phyloP scores from a whole-genome alignment of 2,888 invertebrate genomes.

The Drosophila meridionalis region DNA sequence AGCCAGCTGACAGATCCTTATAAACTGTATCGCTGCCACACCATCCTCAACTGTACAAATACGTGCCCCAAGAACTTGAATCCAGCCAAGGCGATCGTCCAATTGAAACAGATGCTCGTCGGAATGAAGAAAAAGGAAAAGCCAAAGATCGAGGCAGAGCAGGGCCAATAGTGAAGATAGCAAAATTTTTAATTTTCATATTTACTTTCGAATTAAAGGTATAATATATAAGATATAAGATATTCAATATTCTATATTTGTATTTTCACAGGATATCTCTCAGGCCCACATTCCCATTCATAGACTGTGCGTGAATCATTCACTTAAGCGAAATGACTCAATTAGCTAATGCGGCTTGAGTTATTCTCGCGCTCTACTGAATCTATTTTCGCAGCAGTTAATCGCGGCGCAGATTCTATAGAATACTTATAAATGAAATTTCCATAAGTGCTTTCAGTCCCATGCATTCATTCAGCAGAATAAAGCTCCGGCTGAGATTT shows the following conservation, averaged over 20 bases:
- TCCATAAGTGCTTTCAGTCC: conserved; percentile 19
- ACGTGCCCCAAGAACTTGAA: conserved; percentile 98
- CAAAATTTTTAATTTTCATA: background rate
- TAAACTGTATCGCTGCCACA: conserved; percentile 97
- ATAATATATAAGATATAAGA: background rate
- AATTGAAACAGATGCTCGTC: conserved; percentile 95
- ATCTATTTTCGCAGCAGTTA: conserved; percentile 32
- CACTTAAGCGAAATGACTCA: background rate
- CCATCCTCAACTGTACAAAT: conserved; percentile 97
- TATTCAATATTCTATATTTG: background rate
- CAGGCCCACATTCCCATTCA: too few relatives aligned
- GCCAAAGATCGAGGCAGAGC: conserved; percentile 89
- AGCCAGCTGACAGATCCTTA: conserved; percentile 93
- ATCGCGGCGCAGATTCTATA: conserved; percentile 15
- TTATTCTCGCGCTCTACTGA: background rate
- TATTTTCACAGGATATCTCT: background rate
- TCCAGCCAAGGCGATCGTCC: conserved; percentile 96
- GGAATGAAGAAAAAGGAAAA: conserved; percentile 91
- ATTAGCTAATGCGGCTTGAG: conserved; percentile 3
- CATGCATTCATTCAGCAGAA: conserved; percentile 7
- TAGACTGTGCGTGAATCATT: background rate
- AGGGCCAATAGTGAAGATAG: background rate
- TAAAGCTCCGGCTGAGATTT: conserved; percentile 10
- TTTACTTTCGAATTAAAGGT: background rate
- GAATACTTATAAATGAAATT: conserved; percentile 11